Conservation (phyloP, 37 sponge, comb jelly and placozoan species). For the Hexactinellida sp. region DNA sequence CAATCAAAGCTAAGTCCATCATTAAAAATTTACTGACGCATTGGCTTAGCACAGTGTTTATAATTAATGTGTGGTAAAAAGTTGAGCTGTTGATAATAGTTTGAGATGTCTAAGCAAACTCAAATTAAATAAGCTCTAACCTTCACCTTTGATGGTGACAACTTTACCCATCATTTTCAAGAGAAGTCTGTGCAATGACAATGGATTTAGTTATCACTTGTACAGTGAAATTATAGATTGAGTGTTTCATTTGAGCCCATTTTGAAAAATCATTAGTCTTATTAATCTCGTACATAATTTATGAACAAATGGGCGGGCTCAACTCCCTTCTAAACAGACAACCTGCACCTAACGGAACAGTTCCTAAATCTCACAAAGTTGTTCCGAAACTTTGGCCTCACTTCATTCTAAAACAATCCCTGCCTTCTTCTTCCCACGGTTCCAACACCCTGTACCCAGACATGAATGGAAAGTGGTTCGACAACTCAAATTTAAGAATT, state of each 20-base stretch:
- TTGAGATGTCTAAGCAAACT: too few relatives aligned
- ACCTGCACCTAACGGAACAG: background rate
- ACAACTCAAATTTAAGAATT: background rate
- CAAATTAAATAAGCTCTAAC: too few relatives aligned
- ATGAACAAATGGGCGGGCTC: slow-evolving; percentile 11
- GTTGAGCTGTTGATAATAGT: too few relatives aligned
- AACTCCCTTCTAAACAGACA: slow-evolving; percentile 4
- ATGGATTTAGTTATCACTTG: too few relatives aligned
- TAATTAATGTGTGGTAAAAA: too few relatives aligned
- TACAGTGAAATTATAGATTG: background rate
- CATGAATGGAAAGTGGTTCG: slow-evolving; percentile 6
- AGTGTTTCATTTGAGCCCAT: background rate
- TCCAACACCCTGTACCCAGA: background rate
- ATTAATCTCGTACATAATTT: background rate
- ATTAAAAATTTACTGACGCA: too few relatives aligned
- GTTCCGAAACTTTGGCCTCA: background rate
- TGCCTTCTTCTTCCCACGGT: background rate
- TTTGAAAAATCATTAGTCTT: background rate
- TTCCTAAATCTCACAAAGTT: background rate
- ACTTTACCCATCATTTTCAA: too few relatives aligned
- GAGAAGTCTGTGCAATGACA: too few relatives aligned
- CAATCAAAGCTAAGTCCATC: too few relatives aligned
- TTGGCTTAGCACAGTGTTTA: too few relatives aligned
- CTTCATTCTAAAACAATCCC: background rate
- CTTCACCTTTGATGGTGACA: too few relatives aligned